A percentile compares a stretch with the other conserved stretches of the same genome.
Conservation (phyloP, 2,888 invertebrate species). For the Amphipoea lucens region DNA sequence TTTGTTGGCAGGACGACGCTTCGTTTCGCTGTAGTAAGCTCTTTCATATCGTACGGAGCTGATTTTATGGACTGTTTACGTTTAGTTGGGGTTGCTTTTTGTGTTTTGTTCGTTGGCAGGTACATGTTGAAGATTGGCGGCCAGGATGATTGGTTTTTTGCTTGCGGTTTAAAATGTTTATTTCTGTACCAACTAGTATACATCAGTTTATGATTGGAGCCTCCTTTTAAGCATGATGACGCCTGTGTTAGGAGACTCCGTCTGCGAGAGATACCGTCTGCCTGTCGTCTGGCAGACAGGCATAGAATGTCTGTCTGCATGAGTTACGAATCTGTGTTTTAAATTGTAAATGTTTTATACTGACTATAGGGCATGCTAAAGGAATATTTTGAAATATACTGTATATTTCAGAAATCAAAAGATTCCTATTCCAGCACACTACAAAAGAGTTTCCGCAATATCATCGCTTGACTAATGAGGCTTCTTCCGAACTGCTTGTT, state of each 20-base stretch:
- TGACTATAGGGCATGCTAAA: not conserved
- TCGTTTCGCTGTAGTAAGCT: conserved; percentile 27
- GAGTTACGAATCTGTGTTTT: not conserved
- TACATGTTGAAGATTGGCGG: conserved; percentile 9
- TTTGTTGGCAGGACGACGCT: conserved; percentile 25
- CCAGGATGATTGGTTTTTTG: not conserved
- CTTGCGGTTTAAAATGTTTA: conserved; percentile 2
- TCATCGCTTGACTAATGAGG: not conserved
- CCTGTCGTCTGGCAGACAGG: not conserved
- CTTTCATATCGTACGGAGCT: conserved; percentile 42
- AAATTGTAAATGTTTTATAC: not conserved
- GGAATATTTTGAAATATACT: too few relatives aligned
- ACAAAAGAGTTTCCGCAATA: not conserved
- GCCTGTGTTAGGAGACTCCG: too few relatives aligned
- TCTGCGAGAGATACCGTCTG: not conserved
- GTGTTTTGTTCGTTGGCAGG: not conserved
- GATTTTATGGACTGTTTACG: conserved; percentile 50
- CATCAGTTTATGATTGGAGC: too few relatives aligned
- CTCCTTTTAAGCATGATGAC: too few relatives aligned
- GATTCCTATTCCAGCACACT: not conserved
- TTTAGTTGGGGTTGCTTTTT: conserved; percentile 18
- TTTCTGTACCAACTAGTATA: too few relatives aligned
- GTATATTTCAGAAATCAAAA: not conserved
- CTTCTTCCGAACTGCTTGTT: not conserved
- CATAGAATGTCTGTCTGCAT: not conserved